Evolutionary conservation across 2,113 vertebrate genomes (phyloP).

Genomic region (Anarhynchus alexandrinus): DNA sequence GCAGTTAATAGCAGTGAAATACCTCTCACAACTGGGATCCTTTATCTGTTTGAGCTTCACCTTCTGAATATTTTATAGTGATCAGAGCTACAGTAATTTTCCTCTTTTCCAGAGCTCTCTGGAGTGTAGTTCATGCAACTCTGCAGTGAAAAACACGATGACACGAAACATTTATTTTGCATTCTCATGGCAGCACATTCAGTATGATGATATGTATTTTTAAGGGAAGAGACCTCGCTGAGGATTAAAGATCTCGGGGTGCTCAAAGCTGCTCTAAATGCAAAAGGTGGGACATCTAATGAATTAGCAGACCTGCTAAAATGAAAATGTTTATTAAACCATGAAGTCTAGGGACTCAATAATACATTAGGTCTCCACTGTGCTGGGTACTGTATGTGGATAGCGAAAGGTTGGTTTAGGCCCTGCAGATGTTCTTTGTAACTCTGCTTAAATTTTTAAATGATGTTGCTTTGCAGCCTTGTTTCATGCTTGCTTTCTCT

Average conservation of each 20-base stretch:
- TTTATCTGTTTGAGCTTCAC: background rate
- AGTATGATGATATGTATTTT: background rate
- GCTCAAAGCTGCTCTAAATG: background rate
- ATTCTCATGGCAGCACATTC: background rate
- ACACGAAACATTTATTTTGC: background rate
- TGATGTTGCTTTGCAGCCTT: background rate
- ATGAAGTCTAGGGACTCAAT: background rate
- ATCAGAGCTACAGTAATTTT: background rate
- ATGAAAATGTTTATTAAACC: background rate
- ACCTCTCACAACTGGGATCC: background rate
- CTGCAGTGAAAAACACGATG: rapidly evolving
- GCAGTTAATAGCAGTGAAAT: background rate
- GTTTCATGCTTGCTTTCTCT: conserved; percentile 13
- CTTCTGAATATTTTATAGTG: background rate
- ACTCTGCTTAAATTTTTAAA: background rate
- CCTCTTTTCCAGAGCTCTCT: background rate
- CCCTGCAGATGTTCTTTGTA: background rate
- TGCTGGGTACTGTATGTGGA: background rate
- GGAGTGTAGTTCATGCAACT: background rate
- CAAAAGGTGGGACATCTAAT: background rate
- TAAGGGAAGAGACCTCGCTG: background rate
- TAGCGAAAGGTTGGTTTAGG: background rate
- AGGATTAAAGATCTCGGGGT: background rate
- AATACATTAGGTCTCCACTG: background rate
- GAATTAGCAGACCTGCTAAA: background rate